Evolutionary conservation across 2,113 vertebrate species (phyloP).

Genomic region (Amia ocellicauda): DNA sequence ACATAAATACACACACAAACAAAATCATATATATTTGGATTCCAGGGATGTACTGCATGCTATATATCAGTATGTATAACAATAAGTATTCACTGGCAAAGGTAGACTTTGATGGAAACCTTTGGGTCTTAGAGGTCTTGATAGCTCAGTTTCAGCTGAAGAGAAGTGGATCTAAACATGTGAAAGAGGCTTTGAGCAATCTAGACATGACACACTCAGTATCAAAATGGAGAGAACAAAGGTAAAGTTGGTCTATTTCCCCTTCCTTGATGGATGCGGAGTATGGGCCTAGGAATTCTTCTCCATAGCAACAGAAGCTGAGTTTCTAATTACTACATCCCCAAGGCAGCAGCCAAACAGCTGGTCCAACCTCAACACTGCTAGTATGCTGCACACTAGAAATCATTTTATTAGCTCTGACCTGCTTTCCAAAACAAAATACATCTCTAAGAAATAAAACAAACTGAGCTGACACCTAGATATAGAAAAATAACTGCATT

Average conservation of each 20-base stretch:
- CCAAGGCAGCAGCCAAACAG: background rate
- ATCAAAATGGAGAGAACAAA: background rate
- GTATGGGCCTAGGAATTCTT: background rate
- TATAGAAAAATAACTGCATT: too few species aligned
- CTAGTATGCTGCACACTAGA: background rate
- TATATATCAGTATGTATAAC: too few species aligned
- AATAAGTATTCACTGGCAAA: too few species aligned
- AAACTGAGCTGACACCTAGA: too few species aligned
- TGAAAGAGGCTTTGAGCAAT: too few species aligned
- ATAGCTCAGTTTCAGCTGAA: background rate
- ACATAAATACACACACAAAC: too few species aligned
- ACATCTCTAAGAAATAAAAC: background rate
- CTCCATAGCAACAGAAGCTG: background rate
- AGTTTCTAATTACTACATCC: slow-evolving; percentile 11
- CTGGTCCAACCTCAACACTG: background rate
- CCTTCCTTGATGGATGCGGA: background rate
- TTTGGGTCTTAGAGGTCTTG: background rate
- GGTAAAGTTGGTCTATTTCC: background rate
- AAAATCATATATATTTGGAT: too few species aligned
- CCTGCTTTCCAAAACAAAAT: background rate
- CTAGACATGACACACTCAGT: background rate
- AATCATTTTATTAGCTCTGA: background rate
- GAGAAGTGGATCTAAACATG: background rate
- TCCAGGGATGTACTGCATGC: too few species aligned
- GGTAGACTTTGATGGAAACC: too few species aligned